Conservation (phyloP, 2,113 vertebrate genomes). For the Megaleporinus macrocephalus region DNA sequence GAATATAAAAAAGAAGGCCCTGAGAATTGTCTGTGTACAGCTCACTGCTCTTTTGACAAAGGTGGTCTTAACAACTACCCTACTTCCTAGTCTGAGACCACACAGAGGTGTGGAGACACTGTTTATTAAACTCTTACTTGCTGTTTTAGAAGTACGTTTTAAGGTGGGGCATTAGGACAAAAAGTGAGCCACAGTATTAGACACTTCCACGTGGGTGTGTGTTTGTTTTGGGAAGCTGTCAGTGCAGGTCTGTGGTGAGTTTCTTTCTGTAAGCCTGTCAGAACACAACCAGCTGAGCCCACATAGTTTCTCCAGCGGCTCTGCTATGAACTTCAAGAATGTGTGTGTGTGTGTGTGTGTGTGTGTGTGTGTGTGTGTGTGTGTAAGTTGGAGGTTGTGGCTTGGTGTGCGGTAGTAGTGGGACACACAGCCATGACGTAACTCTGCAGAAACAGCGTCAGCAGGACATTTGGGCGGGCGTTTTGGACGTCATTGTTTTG, state of each 20-base stretch:
- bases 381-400: not conserved
- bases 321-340: not conserved
- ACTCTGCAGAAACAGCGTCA: not conserved
- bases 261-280: not conserved
- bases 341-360: not conserved
- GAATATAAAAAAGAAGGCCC: too few species aligned
- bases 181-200: too few species aligned
- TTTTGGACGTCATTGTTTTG: not conserved
- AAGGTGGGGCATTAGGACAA: too few species aligned
- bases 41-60: too few species aligned
- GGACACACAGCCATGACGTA: conserved; percentile 4
- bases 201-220: not conserved
- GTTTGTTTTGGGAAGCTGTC: not conserved
- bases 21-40: too few species aligned
- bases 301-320: not conserved
- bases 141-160: too few species aligned
- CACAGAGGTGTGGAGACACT: too few species aligned
- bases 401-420: not conserved
- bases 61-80: too few species aligned
- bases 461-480: not conserved
- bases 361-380: not conserved
- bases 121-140: too few species aligned
- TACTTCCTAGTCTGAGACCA: too few species aligned
- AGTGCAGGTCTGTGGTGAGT: not conserved
- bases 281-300: not conserved